Conservation (phyloP, 2,888 invertebrate genomes). For the Drosophila putrida region DNA sequence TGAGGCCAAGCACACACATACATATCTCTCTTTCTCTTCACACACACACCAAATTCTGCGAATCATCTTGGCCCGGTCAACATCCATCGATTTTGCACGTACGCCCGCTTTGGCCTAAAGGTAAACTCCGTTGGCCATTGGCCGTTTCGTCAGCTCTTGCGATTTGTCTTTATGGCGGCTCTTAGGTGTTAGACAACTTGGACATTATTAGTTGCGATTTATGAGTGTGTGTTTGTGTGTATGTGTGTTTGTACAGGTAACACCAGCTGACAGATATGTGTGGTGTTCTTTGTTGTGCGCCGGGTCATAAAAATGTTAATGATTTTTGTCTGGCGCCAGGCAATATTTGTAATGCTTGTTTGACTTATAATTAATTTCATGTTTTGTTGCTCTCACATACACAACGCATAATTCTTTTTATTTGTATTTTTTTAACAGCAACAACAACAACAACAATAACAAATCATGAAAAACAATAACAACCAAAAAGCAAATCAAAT, state of each 20-base stretch:
- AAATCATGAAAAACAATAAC: constrained; percentile 27
- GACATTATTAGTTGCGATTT: constrained; percentile 78
- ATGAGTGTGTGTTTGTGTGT: constrained; percentile 39
- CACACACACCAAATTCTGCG: constrained; percentile 51
- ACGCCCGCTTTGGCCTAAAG: constrained; percentile 44
- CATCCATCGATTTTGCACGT: constrained; percentile 55
- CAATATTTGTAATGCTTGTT: constrained; percentile 79
- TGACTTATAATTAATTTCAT: constrained; percentile 82
- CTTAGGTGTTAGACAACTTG: constrained; percentile 75
- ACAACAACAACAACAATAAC: constrained; percentile 36
- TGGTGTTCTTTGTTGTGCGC: constrained; percentile 78
- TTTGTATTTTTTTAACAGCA: constrained; percentile 58
- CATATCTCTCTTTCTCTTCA: constrained; percentile 3
- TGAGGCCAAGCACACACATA: constrained; percentile 31
- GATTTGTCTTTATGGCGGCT: constrained; percentile 63
- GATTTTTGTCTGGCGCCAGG: constrained; percentile 81
- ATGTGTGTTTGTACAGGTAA: constrained; percentile 65
- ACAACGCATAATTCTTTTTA: constrained; percentile 54
- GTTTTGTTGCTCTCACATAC: constrained; percentile 46
- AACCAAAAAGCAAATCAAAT: constrained; percentile 46
- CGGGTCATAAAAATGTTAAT: constrained; percentile 82
- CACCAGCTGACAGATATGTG: constrained; percentile 70
- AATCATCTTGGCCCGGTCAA: constrained; percentile 59
- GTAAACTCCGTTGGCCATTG: constrained; percentile 42
- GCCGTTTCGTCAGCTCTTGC: constrained; percentile 27